These are phyloP conservation scores for Melanophora roralis DNA, from an alignment of 2,888 invertebrate species.

Conservation along the genomic window DNA sequence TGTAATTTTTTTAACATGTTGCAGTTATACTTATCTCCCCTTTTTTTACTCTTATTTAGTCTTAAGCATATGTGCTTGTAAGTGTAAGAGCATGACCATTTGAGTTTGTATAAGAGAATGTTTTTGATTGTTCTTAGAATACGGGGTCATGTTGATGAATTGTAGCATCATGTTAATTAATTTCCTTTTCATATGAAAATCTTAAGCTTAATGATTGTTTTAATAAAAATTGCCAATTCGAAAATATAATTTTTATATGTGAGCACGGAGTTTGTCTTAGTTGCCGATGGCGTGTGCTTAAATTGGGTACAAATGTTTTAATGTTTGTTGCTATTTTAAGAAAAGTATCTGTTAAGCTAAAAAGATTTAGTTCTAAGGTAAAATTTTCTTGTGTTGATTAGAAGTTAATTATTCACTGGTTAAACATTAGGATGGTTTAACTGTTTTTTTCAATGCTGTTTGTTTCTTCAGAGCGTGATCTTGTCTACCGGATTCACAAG, in stretches of 20 bases:
- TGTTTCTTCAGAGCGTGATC: no score
- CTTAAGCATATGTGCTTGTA: background rate
- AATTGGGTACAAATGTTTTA: constrained; percentile 5
- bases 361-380: constrained; percentile 25
- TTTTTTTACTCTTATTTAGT: background rate
- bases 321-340: constrained; percentile 2
- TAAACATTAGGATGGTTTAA: no score
- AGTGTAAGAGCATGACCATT: no score
- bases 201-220: constrained; percentile 56
- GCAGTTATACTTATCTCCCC: background rate
- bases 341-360: constrained; percentile 3
- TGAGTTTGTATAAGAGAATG: background rate
- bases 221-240: constrained; percentile 33
- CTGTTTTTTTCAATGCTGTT: no score
- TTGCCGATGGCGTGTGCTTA: background rate
- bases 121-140: constrained; percentile 5
- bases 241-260: background rate
- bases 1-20: background rate
- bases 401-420: constrained; percentile 21
- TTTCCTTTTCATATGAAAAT: constrained; percentile 56
- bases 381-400: constrained; percentile 30
- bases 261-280: background rate
- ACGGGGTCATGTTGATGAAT: constrained; percentile 58
- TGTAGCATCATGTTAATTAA: constrained; percentile 61
- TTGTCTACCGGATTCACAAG: no score